Evolutionary conservation across 2,888 invertebrate genomes (phyloP).

Genomic region (Mesochorus sp.): DNA sequence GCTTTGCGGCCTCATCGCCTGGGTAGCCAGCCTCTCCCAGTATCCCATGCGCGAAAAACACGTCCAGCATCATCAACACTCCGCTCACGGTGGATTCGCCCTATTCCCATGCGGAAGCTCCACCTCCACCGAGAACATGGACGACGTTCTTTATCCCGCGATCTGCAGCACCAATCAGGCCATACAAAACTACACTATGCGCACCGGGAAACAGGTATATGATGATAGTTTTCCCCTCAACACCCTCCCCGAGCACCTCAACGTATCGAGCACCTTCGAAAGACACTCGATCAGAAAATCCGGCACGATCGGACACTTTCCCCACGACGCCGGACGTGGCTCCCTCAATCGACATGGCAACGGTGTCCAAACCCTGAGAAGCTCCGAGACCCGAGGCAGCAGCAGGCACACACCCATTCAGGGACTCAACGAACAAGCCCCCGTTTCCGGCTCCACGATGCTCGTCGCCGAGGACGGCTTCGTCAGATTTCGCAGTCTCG

Average conservation of each 20-base stretch:
- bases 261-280: constrained; percentile 79
- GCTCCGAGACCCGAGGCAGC: constrained; percentile 75
- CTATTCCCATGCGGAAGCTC: constrained; percentile 92
- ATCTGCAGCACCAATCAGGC: constrained; percentile 94
- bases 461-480: constrained; percentile 95
- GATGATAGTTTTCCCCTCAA: constrained; percentile 86
- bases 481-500: constrained; percentile 91
- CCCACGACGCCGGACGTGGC: constrained; percentile 80
- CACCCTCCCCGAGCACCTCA: constrained; percentile 81
- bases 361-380: constrained; percentile 84
- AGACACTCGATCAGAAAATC: constrained; percentile 84
- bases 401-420: constrained; percentile 76
- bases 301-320: constrained; percentile 85
- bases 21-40: constrained; percentile 92
- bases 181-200: constrained; percentile 91
- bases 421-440: constrained; percentile 83
- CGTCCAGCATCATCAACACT: constrained; percentile 77
- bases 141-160: constrained; percentile 92
- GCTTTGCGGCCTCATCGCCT: constrained; percentile 93
- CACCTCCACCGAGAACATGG: constrained; percentile 91
- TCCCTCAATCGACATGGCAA: constrained; percentile 82
- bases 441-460: constrained; percentile 86
- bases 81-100: constrained; percentile 87
- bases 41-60: constrained; percentile 86
- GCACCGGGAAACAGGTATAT: constrained; percentile 90